Percentiles rank a stretch among this genome's conserved stretches.
Conservation (phyloP, 2,113 vertebrate species). For the Notothenia coriiceps region DNA sequence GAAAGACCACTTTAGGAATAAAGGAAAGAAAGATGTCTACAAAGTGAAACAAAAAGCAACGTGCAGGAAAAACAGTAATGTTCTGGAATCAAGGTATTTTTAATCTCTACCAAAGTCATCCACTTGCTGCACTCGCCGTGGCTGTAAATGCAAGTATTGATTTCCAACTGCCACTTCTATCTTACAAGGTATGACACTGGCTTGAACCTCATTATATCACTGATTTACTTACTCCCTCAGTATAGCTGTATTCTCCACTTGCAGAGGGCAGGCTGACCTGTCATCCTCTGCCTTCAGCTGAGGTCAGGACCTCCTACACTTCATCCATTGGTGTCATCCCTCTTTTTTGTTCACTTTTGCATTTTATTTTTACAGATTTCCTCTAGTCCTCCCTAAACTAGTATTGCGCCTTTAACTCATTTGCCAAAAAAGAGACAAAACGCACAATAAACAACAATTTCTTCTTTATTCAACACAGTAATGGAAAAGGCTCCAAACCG, state of each 20-base stretch:
- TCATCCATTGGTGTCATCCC: too few species aligned
- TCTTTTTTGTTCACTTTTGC: too few species aligned
- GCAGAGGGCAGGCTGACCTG: conserved; percentile 12
- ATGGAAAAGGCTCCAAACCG: background rate
- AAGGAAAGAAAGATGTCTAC: background rate
- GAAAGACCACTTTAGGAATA: too few species aligned
- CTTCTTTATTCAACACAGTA: background rate
- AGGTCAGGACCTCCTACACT: conserved; percentile 26
- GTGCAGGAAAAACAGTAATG: background rate
- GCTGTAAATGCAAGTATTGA: conserved; percentile 60
- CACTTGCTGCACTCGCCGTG: background rate
- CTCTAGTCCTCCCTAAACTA: too few species aligned
- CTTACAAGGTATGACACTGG: conserved; percentile 54
- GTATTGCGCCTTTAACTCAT: too few species aligned
- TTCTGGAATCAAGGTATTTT: conserved; percentile 9
- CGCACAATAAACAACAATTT: too few species aligned
- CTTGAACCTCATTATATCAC: conserved; percentile 62
- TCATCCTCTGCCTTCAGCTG: conserved; percentile 25
- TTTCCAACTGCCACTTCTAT: conserved; percentile 57
- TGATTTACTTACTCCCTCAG: conserved; percentile 59
- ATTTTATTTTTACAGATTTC: too few species aligned
- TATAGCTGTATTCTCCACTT: conserved; percentile 3
- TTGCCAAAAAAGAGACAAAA: too few species aligned
- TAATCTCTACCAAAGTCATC: conserved; percentile 48
- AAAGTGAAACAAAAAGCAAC: too few species aligned